Evolutionary conservation across 1,140 invertebrate species (phyloP), one percentile per base, ranked within the genome.

Genomic region (Dendrolimus punctatus): DNA sequence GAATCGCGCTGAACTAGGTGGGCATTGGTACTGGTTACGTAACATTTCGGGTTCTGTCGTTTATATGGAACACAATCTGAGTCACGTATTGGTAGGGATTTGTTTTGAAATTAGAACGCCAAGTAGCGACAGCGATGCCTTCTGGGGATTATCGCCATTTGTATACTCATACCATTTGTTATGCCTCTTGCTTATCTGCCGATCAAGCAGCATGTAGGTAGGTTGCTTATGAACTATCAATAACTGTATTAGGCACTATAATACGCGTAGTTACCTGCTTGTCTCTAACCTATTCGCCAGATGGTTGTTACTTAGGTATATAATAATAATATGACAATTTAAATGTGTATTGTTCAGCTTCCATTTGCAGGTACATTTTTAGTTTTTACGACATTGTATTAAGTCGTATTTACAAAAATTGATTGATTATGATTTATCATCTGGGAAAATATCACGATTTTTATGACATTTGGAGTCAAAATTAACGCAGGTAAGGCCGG

Each of bases 51-150:
- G 71, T 78, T 78, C 66, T 77, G 70, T 76, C 68, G 73, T 74
- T 76, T 70, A 68, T 66, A 66, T 66, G 62, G 66, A 80, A 78
- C 75, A 81, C 66, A 79, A 80, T 79, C 76, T 82, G 79, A 84
- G 76, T 84, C 80, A 84, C 80, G 79, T 80, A 80, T 70, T 71
- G 64, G 70, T 64, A 73, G 74, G 76, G 77, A 82, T 84, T 84
- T 84, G 80, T 84, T 84, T 81, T 80, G 80, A 80, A 84, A 84
- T 79, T 75, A 72, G 73, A 79, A 75, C 80, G 68, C 70, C 55
- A 66, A 58, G 52, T 65, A 68, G 65, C 75, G 67, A 78, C 77
- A 77, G 69, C 65, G 64, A 66, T 59, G 63, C 76, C 74, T 71
- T 81, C 70, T 68, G 64, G 68, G 72, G 78, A 81, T 80, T 80